Conservation (phyloP, 2,888 invertebrate species). For the Syrphus vitripennis region DNA sequence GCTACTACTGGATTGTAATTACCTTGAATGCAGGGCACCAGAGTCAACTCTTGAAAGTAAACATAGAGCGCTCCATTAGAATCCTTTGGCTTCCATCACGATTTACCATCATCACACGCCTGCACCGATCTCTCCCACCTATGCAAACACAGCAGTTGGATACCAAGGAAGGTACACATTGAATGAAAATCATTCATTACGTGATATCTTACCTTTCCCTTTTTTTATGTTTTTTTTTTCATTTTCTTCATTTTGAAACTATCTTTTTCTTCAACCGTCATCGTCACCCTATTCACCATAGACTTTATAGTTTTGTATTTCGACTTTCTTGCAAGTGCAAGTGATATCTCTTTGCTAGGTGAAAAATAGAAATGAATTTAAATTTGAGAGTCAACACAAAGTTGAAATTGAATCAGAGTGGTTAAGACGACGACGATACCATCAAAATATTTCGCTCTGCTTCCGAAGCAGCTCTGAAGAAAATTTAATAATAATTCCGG, state of each 20-base stretch:
- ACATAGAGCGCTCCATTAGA: conserved; percentile 8
- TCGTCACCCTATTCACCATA: not conserved
- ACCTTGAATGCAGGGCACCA: conserved; percentile 57
- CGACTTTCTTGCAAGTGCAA: conserved; percentile 4
- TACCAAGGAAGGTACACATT: conserved; percentile 5
- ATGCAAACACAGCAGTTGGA: not conserved
- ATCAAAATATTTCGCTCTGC: conserved; percentile 14
- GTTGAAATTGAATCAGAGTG: conserved; percentile 32
- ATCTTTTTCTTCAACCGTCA: conserved; percentile 2
- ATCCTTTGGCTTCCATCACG: conserved; percentile 14
- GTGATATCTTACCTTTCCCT: not conserved
- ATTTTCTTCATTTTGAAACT: conserved; percentile 10
- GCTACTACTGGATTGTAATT: conserved; percentile 40
- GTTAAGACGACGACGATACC: not conserved
- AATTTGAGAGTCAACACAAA: conserved; percentile 9
- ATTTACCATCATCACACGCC: not conserved
- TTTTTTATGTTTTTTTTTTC: not conserved
- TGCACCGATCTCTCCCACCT: not conserved
- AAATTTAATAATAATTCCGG: conserved; percentile 29
- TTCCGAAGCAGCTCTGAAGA: not conserved
- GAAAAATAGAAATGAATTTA: conserved; percentile 19
- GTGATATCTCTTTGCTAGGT: conserved; percentile 18
- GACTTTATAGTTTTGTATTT: conserved; percentile 39
- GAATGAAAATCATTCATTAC: conserved; percentile 43
- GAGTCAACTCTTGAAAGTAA: conserved; percentile 11